phyloP scores from a whole-genome alignment of 2,797 vertebrate genomes.

The Pygocentrus nattereri region DNA sequence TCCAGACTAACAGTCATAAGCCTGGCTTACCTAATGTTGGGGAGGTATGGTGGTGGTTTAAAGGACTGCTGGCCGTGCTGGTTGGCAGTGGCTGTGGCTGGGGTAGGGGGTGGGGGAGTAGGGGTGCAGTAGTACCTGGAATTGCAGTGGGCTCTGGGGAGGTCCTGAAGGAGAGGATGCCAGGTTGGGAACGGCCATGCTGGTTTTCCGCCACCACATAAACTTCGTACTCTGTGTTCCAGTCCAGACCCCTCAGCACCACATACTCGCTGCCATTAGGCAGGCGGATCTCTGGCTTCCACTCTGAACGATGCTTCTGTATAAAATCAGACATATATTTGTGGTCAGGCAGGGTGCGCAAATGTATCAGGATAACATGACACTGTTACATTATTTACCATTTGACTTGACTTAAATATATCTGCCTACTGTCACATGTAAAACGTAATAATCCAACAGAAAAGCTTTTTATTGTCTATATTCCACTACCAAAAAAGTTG shows the following conservation, averaged over 20 bases:
- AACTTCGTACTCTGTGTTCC: conserved; percentile 96
- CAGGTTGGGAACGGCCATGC: conserved; percentile 89
- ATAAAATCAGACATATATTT: not conserved
- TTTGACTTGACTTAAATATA: too few relatives aligned
- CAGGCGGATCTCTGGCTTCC: conserved; percentile 92
- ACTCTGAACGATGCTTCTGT: conserved; percentile 87
- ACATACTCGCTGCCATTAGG: conserved; percentile 85
- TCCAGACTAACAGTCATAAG: not conserved
- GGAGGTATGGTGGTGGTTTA: not conserved
- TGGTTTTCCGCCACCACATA: conserved; percentile 92
- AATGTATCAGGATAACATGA: too few relatives aligned
- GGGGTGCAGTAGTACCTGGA: conserved; percentile 85
- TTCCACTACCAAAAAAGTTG: not conserved
- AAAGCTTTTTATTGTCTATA: too few relatives aligned
- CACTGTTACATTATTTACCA: too few relatives aligned
- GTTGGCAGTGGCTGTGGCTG: conserved; percentile 62
- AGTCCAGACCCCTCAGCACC: conserved; percentile 88
- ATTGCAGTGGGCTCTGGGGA: conserved; percentile 88
- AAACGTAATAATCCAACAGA: too few relatives aligned
- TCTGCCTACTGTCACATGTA: too few relatives aligned
- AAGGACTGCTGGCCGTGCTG: conserved; percentile 52
- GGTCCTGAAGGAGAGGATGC: conserved; percentile 84
- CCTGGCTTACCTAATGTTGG: not conserved
- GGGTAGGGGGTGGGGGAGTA: conserved; percentile 39
- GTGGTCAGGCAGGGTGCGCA: not conserved